Conservation (phyloP, 2,797 vertebrate species). For the Dendrocincla fuliginosa region DNA sequence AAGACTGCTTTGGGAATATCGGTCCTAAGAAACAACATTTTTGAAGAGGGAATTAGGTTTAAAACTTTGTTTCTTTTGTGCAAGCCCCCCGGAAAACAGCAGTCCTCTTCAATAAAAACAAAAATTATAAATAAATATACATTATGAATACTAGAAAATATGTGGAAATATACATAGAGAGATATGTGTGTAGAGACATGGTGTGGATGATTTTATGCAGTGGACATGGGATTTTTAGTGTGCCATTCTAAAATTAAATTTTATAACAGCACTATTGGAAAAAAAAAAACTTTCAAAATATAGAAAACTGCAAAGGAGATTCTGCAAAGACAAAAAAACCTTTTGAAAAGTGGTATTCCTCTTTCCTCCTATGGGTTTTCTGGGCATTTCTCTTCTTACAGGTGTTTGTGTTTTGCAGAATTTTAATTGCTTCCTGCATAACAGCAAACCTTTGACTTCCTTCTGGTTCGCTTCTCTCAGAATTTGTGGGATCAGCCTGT, state of each 20-base stretch:
- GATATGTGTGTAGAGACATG: too few relatives aligned
- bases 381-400: background rate
- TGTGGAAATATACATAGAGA: background rate
- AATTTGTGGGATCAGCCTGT: background rate
- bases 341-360: background rate
- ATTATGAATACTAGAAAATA: background rate
- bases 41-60: background rate
- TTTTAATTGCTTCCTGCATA: background rate
- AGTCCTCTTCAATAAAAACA: background rate
- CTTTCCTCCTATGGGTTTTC: background rate
- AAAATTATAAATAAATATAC: background rate
- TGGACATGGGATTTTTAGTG: background rate
- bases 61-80: background rate
- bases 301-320: background rate
- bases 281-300: background rate
- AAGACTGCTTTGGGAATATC: background rate
- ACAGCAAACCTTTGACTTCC: background rate
- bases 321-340: background rate
- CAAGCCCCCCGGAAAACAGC: background rate
- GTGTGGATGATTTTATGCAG: background rate
- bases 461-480: background rate
- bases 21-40: background rate
- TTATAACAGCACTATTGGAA: background rate
- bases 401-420: background rate
- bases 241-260: background rate